phyloP scores from a whole-genome alignment of 2,888 invertebrate genomes.

The Melanostoma mellinum region DNA sequence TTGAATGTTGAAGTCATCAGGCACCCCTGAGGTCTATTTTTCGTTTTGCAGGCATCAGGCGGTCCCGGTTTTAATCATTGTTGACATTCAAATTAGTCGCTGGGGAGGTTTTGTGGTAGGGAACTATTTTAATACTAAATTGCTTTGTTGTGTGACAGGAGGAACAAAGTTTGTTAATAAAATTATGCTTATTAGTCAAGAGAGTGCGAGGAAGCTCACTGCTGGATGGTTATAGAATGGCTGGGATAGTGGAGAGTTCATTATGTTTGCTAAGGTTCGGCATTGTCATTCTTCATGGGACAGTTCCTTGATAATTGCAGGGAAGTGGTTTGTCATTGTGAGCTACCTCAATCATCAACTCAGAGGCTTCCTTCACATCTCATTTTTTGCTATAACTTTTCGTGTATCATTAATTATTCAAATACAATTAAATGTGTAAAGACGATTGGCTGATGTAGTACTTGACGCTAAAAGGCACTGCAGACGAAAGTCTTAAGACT shows the following conservation, averaged over 20 bases:
- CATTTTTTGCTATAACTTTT: too few relatives aligned
- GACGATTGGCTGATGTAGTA: too few relatives aligned
- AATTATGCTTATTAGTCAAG: conserved; percentile 16
- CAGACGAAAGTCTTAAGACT: too few relatives aligned
- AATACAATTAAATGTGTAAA: too few relatives aligned
- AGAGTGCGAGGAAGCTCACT: not conserved
- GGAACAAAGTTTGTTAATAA: conserved; percentile 35
- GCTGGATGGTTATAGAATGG: too few relatives aligned
- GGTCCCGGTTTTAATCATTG: conserved; percentile 56
- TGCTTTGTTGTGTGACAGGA: conserved; percentile 4
- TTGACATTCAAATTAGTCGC: conserved; percentile 61
- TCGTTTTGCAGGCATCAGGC: conserved; percentile 45
- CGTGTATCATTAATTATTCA: too few relatives aligned
- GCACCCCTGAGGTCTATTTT: conserved; percentile 37
- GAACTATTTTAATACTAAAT: conserved; percentile 43
- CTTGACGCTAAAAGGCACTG: too few relatives aligned
- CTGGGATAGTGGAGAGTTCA: not conserved
- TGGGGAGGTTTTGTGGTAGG: conserved; percentile 35
- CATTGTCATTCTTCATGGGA: too few relatives aligned
- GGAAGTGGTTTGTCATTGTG: too few relatives aligned
- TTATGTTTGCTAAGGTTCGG: conserved; percentile 20
- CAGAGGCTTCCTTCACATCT: too few relatives aligned
- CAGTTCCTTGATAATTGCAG: too few relatives aligned
- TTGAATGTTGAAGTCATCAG: not conserved
- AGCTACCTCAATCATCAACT: too few relatives aligned